Evolutionary conservation across 2,797 vertebrate species (phyloP), one percentile per base, ranked within the genome.

Genomic region (Falco peregrinus): DNA sequence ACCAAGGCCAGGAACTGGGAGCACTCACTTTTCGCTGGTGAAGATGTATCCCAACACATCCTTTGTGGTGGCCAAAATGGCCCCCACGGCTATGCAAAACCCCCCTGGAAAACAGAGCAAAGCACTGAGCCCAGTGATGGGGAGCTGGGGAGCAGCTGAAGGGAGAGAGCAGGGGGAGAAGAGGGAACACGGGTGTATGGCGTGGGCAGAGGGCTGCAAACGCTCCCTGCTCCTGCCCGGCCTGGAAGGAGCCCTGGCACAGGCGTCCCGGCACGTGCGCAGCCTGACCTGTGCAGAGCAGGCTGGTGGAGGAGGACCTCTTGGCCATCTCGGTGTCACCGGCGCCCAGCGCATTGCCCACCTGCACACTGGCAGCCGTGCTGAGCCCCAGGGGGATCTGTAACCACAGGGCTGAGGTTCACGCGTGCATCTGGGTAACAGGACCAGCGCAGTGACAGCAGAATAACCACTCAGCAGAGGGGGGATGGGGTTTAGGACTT

Each of bases 341-440:
- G 0, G 98, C 98, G 3, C 99, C 99, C 93, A 99, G 93, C 2
- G 98, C 98, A 4, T 98, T 99, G 51, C 99, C 99, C 87, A 99
- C 98, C 92, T 97, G 97, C 35, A 99, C 98, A 4, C 96, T 96
- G 63, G 98, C 98, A 0, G 98, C 98, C 4, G 98, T 91, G 76
- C 98, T 92, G 18, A 99, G 98, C n/a, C 99, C 98, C 76, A 97
- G 21, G 5, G 98, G 98, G 85, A 99, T 97, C 99, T 99, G 97
- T 18, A 96, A 89, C 4, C 92, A 90, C 87, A 78, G 51, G 65
- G 47, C 29, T 19, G n/a, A 53, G 60, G 37, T 20, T 79, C 12
- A 0, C 2, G 0, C 3, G 12, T 11, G 67, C 2, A 1, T 29
- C 35, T 6, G 2, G 57, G 11, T 41, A 14, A 8, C 0, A 7